phyloP scores from a whole-genome alignment of 2,888 invertebrate genomes.

The Microctonus hyperodae region DNA sequence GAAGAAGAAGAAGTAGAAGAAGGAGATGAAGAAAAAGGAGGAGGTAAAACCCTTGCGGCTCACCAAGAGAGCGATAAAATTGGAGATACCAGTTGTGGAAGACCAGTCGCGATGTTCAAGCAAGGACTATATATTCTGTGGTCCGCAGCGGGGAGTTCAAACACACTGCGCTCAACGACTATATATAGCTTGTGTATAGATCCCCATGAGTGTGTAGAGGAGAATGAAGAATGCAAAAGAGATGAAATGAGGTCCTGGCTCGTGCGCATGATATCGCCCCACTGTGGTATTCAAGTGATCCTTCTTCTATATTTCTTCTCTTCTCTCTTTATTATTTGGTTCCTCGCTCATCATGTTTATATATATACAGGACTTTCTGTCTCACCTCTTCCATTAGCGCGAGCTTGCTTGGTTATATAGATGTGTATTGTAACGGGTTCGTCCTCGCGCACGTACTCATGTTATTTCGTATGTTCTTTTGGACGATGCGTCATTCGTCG shows the following conservation, averaged over 20 bases:
- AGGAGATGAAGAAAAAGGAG: conserved; percentile 5
- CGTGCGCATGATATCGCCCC: conserved; percentile 20
- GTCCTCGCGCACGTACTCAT: conserved; percentile 38
- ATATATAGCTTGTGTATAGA: conserved; percentile 5
- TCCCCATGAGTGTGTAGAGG: background rate
- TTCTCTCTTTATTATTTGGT: background rate
- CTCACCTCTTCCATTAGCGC: conserved; percentile 17
- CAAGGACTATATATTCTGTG: conserved; percentile 12
- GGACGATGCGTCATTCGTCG: conserved; percentile 54
- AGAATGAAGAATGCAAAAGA: background rate
- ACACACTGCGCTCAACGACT: background rate
- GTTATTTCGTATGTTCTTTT: conserved; percentile 58
- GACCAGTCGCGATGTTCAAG: conserved; percentile 16
- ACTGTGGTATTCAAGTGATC: background rate
- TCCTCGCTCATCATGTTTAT: background rate
- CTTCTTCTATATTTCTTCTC: background rate
- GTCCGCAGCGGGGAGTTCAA: conserved; percentile 11
- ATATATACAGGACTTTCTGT: background rate
- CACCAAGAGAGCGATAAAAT: conserved; percentile 25
- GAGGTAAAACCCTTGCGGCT: conserved; percentile 14
- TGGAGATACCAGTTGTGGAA: conserved; percentile 25
- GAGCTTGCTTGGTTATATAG: conserved; percentile 19
- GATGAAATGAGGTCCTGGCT: conserved; percentile 7
- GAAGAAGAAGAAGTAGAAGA: background rate
- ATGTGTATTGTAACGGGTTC: conserved; percentile 44